phyloP scores from a whole-genome alignment of 2,797 vertebrate species.

The Darevskia nairensis region DNA sequence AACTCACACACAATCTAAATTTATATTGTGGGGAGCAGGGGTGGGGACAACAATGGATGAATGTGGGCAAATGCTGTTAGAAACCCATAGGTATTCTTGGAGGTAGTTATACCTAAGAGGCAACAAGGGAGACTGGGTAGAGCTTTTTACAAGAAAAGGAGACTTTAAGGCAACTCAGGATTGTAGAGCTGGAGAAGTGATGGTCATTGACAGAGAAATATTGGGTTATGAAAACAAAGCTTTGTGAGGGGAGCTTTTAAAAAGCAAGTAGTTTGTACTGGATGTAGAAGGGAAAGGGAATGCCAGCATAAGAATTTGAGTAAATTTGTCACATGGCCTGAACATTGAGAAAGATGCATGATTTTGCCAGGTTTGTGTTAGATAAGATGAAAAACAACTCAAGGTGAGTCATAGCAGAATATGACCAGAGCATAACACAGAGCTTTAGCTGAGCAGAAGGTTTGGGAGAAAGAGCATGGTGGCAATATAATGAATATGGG shows the following conservation, averaged over 20 bases:
- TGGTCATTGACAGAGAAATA: neutral
- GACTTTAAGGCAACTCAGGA: neutral
- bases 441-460: neutral
- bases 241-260: neutral
- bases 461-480: neutral
- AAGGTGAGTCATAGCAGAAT: neutral
- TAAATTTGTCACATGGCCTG: neutral
- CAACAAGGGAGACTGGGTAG: neutral
- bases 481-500: neutral
- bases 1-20: neutral
- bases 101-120: neutral
- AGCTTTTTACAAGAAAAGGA: neutral
- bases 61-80: neutral
- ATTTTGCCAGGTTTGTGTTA: neutral
- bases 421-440: neutral
- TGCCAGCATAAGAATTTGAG: neutral
- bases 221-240: neutral
- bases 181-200: neutral
- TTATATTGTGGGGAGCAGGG: neutral
- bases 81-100: neutral
- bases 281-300: neutral
- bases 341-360: neutral
- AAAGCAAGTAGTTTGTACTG: neutral
- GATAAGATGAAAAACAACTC: neutral
- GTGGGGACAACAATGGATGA: neutral